Evolutionary conservation across 2,797 vertebrate genomes (phyloP).

Genomic region (Rhynchonycteris naso): DNA sequence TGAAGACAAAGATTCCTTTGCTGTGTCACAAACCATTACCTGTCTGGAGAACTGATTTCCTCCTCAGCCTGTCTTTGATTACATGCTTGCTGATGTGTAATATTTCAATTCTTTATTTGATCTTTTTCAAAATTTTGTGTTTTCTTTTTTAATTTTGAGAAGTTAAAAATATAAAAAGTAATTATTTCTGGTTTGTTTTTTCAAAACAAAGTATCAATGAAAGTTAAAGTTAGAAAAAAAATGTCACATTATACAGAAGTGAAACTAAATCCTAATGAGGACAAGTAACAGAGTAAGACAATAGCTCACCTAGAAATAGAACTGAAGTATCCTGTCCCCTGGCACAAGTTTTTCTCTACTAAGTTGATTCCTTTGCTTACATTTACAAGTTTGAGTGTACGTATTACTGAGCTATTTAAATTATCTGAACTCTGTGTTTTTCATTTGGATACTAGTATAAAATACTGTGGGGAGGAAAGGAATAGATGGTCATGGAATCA

Average conservation of each 20-base stretch:
- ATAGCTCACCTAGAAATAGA: background rate
- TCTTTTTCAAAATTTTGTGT: background rate
- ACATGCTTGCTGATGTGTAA: background rate
- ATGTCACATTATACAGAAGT: background rate
- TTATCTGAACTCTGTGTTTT: background rate
- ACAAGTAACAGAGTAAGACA: background rate
- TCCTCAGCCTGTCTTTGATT: background rate
- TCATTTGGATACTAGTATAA: conserved; percentile 32
- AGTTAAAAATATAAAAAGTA: background rate
- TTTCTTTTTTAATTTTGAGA: conserved; percentile 7
- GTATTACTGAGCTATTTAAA: background rate
- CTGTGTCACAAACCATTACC: background rate
- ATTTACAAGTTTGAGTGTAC: background rate
- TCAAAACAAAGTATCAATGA: background rate
- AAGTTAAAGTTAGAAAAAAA: conserved; percentile 16
- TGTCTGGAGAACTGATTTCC: background rate
- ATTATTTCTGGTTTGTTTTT: conserved; percentile 31
- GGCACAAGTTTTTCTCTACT: background rate
- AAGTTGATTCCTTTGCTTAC: background rate
- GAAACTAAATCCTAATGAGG: background rate
- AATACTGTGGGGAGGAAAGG: background rate
- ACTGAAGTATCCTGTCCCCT: background rate
- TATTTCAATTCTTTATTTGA: background rate
- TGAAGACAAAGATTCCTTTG: background rate
- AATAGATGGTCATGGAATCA: background rate